A percentile compares a stretch with the other conserved stretches of the same genome.
Conservation (phyloP, 2,113 vertebrate species). For the Colistium nudipinnis region DNA sequence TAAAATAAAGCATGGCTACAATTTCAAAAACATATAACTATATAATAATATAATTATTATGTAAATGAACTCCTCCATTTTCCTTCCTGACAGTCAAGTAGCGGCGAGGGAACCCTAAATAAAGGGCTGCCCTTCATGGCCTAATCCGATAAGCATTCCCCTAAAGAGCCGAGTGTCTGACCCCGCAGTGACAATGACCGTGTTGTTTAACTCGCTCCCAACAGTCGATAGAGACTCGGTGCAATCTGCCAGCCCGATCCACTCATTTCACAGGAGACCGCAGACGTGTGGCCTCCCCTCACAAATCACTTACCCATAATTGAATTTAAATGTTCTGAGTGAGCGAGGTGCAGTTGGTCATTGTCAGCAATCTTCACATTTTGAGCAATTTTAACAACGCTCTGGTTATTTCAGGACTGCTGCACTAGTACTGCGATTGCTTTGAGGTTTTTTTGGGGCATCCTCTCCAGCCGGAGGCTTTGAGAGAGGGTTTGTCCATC, state of each 20-base stretch:
- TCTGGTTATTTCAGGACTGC: slow-evolving; percentile 7
- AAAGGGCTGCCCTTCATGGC: slow-evolving; percentile 16
- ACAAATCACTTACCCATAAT: slow-evolving; percentile 7
- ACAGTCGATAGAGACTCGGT: slow-evolving; percentile 29
- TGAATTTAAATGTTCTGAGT: not conserved
- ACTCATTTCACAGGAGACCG: slow-evolving; percentile 19
- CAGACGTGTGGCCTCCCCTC: not conserved
- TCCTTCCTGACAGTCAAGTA: slow-evolving; percentile 2
- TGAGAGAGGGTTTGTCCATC: slow-evolving; percentile 60
- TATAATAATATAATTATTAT: no score
- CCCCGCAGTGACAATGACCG: slow-evolving; percentile 23
- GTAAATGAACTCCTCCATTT: no score
- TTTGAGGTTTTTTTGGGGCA: not conserved
- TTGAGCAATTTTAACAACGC: not conserved
- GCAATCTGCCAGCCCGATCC: slow-evolving; percentile 13
- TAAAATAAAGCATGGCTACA: no score
- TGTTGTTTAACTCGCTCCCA: slow-evolving; percentile 26
- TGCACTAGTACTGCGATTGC: not conserved
- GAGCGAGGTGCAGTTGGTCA: not conserved
- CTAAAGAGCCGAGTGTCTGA: slow-evolving; percentile 29
- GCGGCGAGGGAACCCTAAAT: slow-evolving; percentile 11
- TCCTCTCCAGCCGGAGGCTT: slow-evolving; percentile 33
- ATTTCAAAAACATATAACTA: no score
- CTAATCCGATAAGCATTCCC: slow-evolving; percentile 16
- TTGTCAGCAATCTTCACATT: not conserved